Evolutionary conservation across 2,113 vertebrate genomes (phyloP), one percentile per base, ranked within the genome.

Genomic region (Apodemus speciosus): DNA sequence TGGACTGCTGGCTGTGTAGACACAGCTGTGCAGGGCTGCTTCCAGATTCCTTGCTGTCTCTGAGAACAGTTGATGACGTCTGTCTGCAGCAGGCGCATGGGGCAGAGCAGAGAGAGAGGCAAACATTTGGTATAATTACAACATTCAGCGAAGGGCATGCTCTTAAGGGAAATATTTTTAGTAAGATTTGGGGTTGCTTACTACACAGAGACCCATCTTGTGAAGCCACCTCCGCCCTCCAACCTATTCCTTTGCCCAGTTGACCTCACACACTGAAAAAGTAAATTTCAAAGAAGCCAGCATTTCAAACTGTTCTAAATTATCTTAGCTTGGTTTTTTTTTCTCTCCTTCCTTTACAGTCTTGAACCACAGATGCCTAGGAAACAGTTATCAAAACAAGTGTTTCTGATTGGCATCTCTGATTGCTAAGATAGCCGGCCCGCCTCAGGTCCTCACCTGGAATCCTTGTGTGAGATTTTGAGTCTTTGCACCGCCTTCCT

Each of bases 161-260:
- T 94, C 85, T 93, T 95, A 90, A 92, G 90, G 95, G 87, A 95
- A 96, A 88, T 96, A 95, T 91, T 96, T 97, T 96, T 93, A 96
- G 95, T 92, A 85, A 95, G 85, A 38, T 90, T 51, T 73, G 25
- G 80, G 87, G 81, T 92, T 95, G 85, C 95, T 95, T 91, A 77
- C 88, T 95, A 95, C 85, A 94, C 95, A 94, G 83, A 96, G 38
- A 81, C 53, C 53, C 89, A 38, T 90, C 88, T 86, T 43, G 60
- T 9, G 15, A 79, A 30, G 73, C 83, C 91, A 56, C 89, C 58
- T 40, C 25, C n/a, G 20, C 77, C 77, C 38, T 75, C 69, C 68
- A 43, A 30, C 79, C 79, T 43, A 35, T 81, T 75, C 32, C 76
- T 87, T 77, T 89, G 21, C 89, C 81, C 60, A 35, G 9, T 89